A percentile compares a stretch with the other conserved stretches of the same genome.
Conservation (phyloP, 30 jellyfish, hydroid and myxozoan species). For the Aurelia sp. region DNA sequence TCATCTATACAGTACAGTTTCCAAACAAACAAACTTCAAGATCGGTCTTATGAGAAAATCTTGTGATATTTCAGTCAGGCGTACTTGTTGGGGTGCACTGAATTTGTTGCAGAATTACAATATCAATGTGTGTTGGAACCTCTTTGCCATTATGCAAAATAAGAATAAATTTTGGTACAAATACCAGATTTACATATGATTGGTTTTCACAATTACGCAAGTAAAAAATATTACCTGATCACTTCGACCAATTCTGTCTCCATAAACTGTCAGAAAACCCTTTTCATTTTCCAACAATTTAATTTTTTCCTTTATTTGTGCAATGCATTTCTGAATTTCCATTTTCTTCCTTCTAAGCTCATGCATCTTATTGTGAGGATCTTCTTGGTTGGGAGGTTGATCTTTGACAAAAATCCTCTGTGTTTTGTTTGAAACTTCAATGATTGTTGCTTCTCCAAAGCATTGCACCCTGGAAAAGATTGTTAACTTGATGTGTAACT, state of each 20-base stretch:
- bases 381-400: neutral
- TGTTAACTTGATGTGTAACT: no score
- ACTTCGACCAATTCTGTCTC: slow-evolving; percentile 2
- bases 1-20: no score
- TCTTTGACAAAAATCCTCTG: slow-evolving; percentile 10
- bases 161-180: no score
- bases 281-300: slow-evolving; percentile 18
- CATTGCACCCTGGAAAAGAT: slow-evolving; percentile 53
- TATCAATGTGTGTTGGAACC: no score
- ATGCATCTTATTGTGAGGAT: slow-evolving; percentile 26
- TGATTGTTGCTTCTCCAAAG: slow-evolving; percentile 71
- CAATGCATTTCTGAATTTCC: neutral
- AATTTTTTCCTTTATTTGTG: neutral
- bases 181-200: no score
- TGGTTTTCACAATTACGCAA: no score
- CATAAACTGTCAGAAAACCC: slow-evolving; percentile 21
- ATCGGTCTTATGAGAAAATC: no score
- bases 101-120: no score
- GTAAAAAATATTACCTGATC: slow-evolving; percentile 13
- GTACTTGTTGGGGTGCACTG: no score
- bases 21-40: no score
- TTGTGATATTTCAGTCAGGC: no score
- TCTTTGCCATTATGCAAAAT: no score
- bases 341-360: neutral
- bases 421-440: slow-evolving; percentile 42